Evolutionary conservation across 2,113 vertebrate genomes (phyloP), one percentile per base, ranked within the genome.

Genomic region (Cephalopholis sonnerati): DNA sequence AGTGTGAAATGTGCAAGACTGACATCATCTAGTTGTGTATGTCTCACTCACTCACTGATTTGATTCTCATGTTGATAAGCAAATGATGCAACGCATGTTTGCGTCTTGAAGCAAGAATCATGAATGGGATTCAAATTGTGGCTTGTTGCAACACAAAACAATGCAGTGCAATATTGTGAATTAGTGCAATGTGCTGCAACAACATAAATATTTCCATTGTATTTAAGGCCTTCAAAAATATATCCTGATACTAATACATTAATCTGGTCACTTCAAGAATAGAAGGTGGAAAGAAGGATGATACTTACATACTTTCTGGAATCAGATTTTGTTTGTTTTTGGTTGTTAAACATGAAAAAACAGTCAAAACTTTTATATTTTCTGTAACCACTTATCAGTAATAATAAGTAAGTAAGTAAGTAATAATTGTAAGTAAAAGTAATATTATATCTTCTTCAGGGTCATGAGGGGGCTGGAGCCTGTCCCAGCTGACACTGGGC

Each of bases 21-120:
- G 17, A 54, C 51, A 72, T 44, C 53, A 59, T 48, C n/a, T 41
- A 15, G 29, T n/a, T 59, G 46, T 64, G 36, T 46, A 54, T 36
- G 41, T 74, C 25, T 69, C 44, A 46, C 7, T 0, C 39, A 1
- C 36, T 41, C 18, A 7, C 41, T 44, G 25, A 54, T 27, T 65
- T 59, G 51, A 75, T 53, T 64, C 29, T 24, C 58, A 64, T 77
- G 54, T 62, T 62, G 25, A 75, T 67, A 51, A 77, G 54, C 36
- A 62, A 55, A 41, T 75, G 69, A 82, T 69, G 57, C 41, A 69
- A 66, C 16, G 80, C 29, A 54, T 59, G 17, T 72, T 2, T 41
- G 44, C 27, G 50, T 68, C 64, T 81, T 67, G 36, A 25, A 53
- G 39, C 25, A 77, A 32, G 16, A 46, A 27, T 62, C 46, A 51